Percentiles rank a stretch among this genome's conserved stretches.
phyloP scores from a whole-genome alignment of 2,888 invertebrate genomes.

The Cryptocheilus praepositus region DNA sequence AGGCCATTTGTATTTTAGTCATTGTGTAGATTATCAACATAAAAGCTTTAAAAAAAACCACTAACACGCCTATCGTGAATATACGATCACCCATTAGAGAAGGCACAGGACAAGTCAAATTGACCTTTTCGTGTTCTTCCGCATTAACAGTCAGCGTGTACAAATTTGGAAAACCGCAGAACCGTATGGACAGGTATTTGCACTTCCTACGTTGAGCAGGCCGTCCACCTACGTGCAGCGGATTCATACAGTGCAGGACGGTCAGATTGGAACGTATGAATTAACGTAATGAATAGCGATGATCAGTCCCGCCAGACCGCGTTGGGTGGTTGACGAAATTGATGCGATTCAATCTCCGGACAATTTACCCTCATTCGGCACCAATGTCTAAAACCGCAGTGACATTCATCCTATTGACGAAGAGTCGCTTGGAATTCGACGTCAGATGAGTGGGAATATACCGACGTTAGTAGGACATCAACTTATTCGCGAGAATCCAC shows the following conservation, averaged over 20 bases:
- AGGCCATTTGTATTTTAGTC: too few species aligned
- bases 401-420: neutral
- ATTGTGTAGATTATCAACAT: too few species aligned
- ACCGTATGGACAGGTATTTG: constrained; percentile 22
- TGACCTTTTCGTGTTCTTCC: neutral
- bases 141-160: neutral
- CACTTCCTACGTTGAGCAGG: constrained; percentile 8
- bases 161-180: constrained; percentile 12
- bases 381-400: constrained; percentile 30
- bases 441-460: too few species aligned
- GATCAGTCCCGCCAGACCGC: constrained; percentile 18
- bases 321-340: constrained; percentile 19
- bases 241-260: neutral
- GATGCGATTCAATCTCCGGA: constrained; percentile 15
- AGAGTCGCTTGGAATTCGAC: too few species aligned
- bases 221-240: neutral
- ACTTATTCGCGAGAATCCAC: too few species aligned
- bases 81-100: too few species aligned
- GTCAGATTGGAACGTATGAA: neutral
- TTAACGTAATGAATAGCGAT: constrained; percentile 36
- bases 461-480: too few species aligned
- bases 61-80: too few species aligned
- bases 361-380: constrained; percentile 20
- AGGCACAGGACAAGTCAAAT: too few species aligned
- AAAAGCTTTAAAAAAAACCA: too few species aligned